These are phyloP conservation scores for Agraylea sexmaculata DNA, from an alignment of 1,140 invertebrate species.

Conservation along the genomic window DNA sequence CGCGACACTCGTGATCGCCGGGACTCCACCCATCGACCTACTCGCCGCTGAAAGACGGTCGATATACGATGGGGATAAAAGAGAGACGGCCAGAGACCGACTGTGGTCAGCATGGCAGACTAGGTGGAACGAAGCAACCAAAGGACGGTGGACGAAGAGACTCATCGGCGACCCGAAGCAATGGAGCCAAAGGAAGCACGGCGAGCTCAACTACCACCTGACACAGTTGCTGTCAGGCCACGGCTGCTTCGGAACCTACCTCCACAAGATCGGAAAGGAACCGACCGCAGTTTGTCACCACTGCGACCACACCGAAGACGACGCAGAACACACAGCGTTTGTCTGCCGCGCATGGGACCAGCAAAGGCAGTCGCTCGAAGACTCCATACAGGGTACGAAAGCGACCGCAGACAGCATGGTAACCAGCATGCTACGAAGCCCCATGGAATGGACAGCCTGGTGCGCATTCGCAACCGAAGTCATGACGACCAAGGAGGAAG, in stretches of 20 bases:
- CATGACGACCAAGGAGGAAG: too few relatives aligned
- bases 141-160: too few relatives aligned
- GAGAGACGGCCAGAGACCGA: background rate
- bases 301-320: background rate
- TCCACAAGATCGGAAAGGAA: conserved; percentile 5
- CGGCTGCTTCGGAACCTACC: conserved; percentile 18
- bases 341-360: conserved; percentile 7
- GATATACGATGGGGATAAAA: too few relatives aligned
- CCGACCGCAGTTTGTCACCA: conserved; percentile 4
- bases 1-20: conserved; percentile 17
- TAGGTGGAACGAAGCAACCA: background rate
- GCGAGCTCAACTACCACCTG: too few relatives aligned
- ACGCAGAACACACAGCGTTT: conserved; percentile 4
- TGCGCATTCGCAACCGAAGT: too few relatives aligned
- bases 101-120: background rate
- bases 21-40: conserved; percentile 20
- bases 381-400: conserved; percentile 4
- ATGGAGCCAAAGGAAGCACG: too few relatives aligned
- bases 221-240: conserved; percentile 15
- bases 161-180: too few relatives aligned
- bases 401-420: conserved; percentile 12
- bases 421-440: conserved; percentile 5
- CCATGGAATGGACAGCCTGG: conserved; percentile 5
- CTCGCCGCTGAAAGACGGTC: conserved; percentile 5
- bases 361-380: conserved; percentile 4